These are phyloP conservation scores for Dendrophyllia cribrosa DNA, from an alignment of 64 coral and sea anemone species.

Conservation along the genomic window DNA sequence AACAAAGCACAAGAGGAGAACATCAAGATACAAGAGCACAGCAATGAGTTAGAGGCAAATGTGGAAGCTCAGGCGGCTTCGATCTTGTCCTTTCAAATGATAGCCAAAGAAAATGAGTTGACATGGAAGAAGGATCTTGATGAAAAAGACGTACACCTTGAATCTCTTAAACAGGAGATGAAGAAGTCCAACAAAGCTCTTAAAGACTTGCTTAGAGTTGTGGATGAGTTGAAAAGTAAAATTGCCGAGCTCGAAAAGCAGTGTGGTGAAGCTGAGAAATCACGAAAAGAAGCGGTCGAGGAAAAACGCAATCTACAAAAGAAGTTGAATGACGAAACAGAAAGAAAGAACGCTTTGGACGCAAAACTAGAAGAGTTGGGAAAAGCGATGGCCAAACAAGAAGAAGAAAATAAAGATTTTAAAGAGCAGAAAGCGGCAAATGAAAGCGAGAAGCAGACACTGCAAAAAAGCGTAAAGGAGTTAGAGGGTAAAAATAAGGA, in stretches of 20 bases:
- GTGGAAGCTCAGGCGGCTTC: slow-evolving; percentile 12
- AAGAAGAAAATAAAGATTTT: slow-evolving; percentile 53
- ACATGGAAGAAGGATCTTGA: slow-evolving; percentile 25
- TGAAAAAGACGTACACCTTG: slow-evolving; percentile 10
- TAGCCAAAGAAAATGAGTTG: slow-evolving; percentile 1
- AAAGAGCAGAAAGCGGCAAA: slow-evolving; percentile 1
- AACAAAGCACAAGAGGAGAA: slow-evolving; percentile 21
- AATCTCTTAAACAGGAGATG: slow-evolving; percentile 18
- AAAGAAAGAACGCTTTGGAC: background rate
- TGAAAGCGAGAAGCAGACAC: slow-evolving; percentile 20
- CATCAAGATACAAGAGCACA: background rate
- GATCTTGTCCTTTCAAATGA: background rate
- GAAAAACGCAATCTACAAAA: slow-evolving; percentile 14
- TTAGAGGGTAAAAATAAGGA: slow-evolving; percentile 9
- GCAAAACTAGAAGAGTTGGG: slow-evolving; percentile 15
- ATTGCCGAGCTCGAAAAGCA: slow-evolving; percentile 26
- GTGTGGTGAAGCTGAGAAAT: background rate
- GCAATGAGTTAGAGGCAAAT: background rate
- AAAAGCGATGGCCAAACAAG: slow-evolving; percentile 15
- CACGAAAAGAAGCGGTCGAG: slow-evolving; percentile 28
- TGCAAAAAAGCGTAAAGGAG: slow-evolving; percentile 14
- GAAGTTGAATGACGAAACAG: background rate
- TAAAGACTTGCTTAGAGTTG: slow-evolving; percentile 25
- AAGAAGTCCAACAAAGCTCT: slow-evolving; percentile 25
- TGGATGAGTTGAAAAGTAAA: slow-evolving; percentile 21